Conservation (phyloP, 2,888 invertebrate species). For the Chymomyza procnemis region DNA sequence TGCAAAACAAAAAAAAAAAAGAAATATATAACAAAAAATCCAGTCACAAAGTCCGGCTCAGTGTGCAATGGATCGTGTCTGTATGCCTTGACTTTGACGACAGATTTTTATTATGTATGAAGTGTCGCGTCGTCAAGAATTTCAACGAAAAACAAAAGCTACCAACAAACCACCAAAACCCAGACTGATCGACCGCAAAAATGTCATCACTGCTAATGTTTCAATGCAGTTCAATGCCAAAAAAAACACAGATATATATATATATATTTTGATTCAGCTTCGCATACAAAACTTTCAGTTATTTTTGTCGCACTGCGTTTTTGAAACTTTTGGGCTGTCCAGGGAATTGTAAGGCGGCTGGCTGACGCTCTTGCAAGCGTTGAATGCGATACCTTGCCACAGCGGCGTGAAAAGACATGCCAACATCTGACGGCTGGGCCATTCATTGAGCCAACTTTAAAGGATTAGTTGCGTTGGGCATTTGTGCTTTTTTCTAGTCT, state of each 20-base stretch:
- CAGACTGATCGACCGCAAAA: conserved; percentile 65
- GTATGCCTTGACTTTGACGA: conserved; percentile 32
- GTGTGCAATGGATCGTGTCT: conserved; percentile 38
- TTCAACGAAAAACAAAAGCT: conserved; percentile 39
- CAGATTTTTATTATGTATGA: conserved; percentile 70
- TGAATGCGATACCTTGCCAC: conserved; percentile 74
- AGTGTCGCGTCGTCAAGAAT: conserved; percentile 70
- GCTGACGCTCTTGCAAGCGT: conserved; percentile 45
- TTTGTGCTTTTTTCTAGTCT: background rate
- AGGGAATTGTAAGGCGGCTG: conserved; percentile 53
- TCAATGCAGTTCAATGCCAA: conserved; percentile 64
- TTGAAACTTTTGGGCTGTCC: conserved; percentile 19
- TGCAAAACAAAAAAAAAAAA: conserved; percentile 37
- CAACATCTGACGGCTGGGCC: conserved; percentile 45
- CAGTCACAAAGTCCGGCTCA: conserved; percentile 28
- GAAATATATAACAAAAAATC: conserved; percentile 18
- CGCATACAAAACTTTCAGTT: conserved; percentile 57
- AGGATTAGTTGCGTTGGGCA: background rate
- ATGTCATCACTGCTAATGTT: conserved; percentile 77
- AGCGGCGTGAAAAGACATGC: conserved; percentile 68
- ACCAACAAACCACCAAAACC: conserved; percentile 23
- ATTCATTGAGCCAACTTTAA: background rate
- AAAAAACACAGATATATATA: background rate
- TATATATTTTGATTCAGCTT: conserved; percentile 35
- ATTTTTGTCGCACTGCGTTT: conserved; percentile 48